Base-by-base conservation (phyloP, 2,888 invertebrate species). In the Megastigmus dorsalis region DNA sequence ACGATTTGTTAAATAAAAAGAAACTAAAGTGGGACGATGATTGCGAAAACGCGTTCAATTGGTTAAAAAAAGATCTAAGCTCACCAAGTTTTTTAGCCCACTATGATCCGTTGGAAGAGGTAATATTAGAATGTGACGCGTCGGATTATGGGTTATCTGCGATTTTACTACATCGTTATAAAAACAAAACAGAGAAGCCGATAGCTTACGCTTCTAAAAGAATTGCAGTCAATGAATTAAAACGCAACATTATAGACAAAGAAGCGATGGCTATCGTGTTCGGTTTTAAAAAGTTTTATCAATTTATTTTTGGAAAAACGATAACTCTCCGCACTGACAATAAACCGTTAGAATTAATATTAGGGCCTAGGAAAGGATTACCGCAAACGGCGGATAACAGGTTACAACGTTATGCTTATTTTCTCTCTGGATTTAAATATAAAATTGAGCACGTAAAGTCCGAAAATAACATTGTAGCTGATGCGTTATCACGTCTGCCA, bases 11-110 rank as follows among this genome's bases (percentile, higher is more conserved):
- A 5, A 66, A 75, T 50, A 76, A 80, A 15, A 72, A 62, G 9
- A 65, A 76, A 20, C 80, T 78, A 23, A 45, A 62, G 3, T 85
- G 84, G 84, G 70, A 65, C 13, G 10, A 15, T 1, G 36, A 55
- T 1, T 55, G 55, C 7, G 36, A 33, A 5, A 36, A 10, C 18
- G 33, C 55, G 2, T 33, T 36, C 6, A 4, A 18, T 5, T 55
- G 36, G 55, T 2, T 55, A 9, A 55, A 55, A 36, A 13, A 3
- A 9, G 55, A 55, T 13, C 4, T 55, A 9, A 36, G 18, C 0
- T 55, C 33, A 1, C 36, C 55, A 2, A 33, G 10, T 18, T 20
- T 55, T 1, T 15, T 55, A 10, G 20, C 23, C 1, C 6, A 55
- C 20, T 55, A 55, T 36, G 55, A 55, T n/a, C 55, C 33, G 7